Conservation (phyloP, 2,113 vertebrate genomes). For the Rutilus rutilus region DNA sequence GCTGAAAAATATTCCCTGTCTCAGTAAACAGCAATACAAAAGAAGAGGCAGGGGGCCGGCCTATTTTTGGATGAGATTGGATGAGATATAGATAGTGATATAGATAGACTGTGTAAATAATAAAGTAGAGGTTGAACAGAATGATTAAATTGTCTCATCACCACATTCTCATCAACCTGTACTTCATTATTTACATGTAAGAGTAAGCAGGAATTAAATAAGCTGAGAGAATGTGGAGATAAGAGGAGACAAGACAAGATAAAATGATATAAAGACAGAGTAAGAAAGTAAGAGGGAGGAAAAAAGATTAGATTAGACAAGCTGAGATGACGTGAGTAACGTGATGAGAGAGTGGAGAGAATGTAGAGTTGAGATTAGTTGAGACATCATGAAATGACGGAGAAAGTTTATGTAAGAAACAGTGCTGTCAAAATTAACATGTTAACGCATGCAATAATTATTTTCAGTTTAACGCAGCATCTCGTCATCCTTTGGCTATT, state of each 20-base stretch:
- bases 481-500: too few relatives aligned
- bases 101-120: not conserved
- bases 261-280: not conserved
- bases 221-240: not conserved
- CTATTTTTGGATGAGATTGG: not conserved
- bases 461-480: too few relatives aligned
- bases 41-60: not conserved
- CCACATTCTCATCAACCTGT: not conserved
- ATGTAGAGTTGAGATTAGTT: not conserved
- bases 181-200: not conserved
- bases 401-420: not conserved
- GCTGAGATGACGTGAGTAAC: not conserved
- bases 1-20: not conserved
- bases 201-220: not conserved
- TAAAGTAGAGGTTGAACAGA: not conserved
- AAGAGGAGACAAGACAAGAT: not conserved
- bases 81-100: not conserved
- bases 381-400: not conserved
- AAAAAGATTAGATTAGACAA: not conserved
- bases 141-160: not conserved
- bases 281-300: not conserved
- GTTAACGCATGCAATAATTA: too few relatives aligned
- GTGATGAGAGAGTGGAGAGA: too few relatives aligned
- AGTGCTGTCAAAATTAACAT: too few relatives aligned
- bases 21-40: not conserved